Evolutionary conservation across 2,888 invertebrate genomes (phyloP), one percentile per base, ranked within the genome.

Genomic region (Liodrosophila aerea): DNA sequence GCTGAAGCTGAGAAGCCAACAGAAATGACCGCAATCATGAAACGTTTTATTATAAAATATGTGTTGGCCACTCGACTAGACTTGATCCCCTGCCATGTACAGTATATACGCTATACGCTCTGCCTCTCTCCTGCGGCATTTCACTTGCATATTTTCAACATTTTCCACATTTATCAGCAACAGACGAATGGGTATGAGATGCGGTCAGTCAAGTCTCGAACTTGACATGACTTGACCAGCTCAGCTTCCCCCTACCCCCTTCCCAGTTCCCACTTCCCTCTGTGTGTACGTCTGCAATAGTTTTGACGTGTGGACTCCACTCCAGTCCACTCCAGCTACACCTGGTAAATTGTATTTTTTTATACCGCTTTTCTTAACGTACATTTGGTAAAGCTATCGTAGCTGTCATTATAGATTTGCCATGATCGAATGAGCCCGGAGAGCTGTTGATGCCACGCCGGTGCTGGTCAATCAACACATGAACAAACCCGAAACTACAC

Each of bases 351-450:
- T 22, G 22, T 22, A 22, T 43, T 15, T 57, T 46, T 36, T 56
- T 31, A 11, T 56, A 11, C 9, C 41, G 46, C 41, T 56, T 37
- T 56, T 16, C 49, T 62, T 52, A 36, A 47, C 39, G 56, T 41
- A 34, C 56, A 39, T 53, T 12, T 58, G 77, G 65, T 69, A 69
- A 67, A 69, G 68, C 70, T 59, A 75, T 76, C 75, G 66, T 66
- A 65, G 60, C 75, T 77, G 81, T 84, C 77, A 75, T 75, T 84
- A 75, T 71, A 66, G 84, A 83, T 83, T 85, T 82, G 66, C 73
- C 36, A 59, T 73, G 85, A 77, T 85, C 70, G 70, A 82, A 85
- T 73, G 76, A 50, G 30, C 13, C 40, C 60, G 68, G 75, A 68
- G 73, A 75, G 76, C 58, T 64, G 69, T 68, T 72, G 82, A 78